Percentiles rank a stretch among this genome's conserved stretches.
Evolutionary conservation across 2,113 vertebrate genomes (phyloP).

Genomic region (Pandion haliaetus): DNA sequence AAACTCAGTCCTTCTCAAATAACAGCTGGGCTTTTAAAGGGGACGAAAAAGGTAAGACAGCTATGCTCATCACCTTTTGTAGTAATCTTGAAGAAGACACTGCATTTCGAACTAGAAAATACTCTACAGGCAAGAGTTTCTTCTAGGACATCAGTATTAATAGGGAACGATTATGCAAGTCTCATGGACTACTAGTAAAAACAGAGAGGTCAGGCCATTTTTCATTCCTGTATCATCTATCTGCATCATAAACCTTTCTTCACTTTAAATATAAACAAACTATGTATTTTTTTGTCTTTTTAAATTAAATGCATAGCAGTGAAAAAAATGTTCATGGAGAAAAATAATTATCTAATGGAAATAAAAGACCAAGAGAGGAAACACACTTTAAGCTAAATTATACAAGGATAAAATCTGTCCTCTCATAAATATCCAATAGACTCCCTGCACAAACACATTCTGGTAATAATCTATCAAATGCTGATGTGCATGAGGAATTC

Average conservation of each 20-base stretch:
- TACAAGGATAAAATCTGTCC: neutral
- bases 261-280: neutral
- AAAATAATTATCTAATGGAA: neutral
- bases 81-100: neutral
- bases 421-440: neutral
- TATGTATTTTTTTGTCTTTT: neutral
- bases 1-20: neutral
- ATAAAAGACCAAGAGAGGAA: neutral
- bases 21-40: neutral
- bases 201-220: neutral
- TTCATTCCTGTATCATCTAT: neutral
- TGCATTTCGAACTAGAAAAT: neutral
- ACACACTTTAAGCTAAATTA: neutral
- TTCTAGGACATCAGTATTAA: neutral
- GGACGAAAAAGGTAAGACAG: neutral
- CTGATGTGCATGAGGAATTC: neutral
- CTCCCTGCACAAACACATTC: neutral
- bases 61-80: rapidly evolving
- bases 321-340: neutral
- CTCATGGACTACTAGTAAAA: neutral
- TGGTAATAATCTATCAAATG: neutral
- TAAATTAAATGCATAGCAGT: neutral
- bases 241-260: neutral
- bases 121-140: neutral
- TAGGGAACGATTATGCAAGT: neutral